Percentiles rank a stretch among this genome's conserved stretches.
These are phyloP conservation scores for Manacus vitellinus DNA, from an alignment of 2,113 vertebrate genomes.

Conservation along the genomic window DNA sequence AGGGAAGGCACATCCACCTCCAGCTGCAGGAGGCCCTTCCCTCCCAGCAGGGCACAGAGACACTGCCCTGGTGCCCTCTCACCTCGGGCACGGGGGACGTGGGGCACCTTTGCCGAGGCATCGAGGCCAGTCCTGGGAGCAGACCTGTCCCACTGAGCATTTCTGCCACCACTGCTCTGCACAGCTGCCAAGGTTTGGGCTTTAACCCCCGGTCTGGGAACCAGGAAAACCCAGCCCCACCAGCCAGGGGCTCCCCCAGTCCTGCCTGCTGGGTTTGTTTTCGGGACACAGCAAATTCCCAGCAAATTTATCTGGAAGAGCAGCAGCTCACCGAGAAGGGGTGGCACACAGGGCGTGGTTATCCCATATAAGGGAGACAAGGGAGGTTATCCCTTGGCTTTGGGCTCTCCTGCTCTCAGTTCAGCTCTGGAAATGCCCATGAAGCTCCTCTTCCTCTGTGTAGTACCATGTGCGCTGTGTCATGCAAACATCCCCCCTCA, in stretches of 20 bases:
- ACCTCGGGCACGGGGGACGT: not conserved
- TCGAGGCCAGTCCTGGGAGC: not conserved
- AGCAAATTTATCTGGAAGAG: not conserved
- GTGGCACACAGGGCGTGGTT: too few species aligned
- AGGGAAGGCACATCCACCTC: accelerated
- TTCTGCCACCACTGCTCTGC: not conserved
- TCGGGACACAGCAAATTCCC: not conserved
- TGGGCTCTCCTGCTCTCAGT: not conserved
- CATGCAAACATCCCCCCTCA: accelerated
- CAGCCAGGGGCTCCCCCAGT: too few species aligned
- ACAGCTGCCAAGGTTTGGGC: not conserved
- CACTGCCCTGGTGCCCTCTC: not conserved
- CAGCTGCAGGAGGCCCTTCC: accelerated
- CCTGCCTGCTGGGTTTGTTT: not conserved
- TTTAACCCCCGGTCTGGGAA: not conserved
- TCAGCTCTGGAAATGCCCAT: not conserved
- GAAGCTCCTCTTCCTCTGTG: accelerated
- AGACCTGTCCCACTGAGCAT: not conserved
- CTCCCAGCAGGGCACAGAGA: not conserved
- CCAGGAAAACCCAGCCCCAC: not conserved
- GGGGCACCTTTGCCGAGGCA: not conserved
- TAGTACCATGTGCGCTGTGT: not conserved
- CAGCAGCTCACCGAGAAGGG: too few species aligned
- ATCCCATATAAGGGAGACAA: too few species aligned
- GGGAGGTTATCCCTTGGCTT: not conserved